Evolutionary conservation across 1,140 invertebrate genomes (phyloP).

Genomic region (Drosophila elegans): DNA sequence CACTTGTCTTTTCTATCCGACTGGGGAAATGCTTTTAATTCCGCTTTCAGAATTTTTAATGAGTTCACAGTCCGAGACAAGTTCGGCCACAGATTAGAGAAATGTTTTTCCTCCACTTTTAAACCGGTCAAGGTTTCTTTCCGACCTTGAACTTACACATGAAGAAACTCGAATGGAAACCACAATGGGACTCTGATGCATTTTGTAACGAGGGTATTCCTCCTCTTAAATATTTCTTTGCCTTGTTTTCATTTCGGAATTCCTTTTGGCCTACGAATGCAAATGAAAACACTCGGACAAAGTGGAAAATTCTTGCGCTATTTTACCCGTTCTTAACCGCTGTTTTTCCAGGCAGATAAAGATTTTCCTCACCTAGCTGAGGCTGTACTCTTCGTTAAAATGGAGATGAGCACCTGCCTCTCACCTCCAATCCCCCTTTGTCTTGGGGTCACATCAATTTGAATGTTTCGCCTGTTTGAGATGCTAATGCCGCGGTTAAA

Average conservation of each 20-base stretch:
- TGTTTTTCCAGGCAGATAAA: slow-evolving; percentile 5
- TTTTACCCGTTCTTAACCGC: slow-evolving; percentile 16
- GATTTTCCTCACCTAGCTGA: slow-evolving; percentile 34
- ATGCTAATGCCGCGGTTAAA: slow-evolving; percentile 56
- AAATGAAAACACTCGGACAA: slow-evolving; percentile 36
- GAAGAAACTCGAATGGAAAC: slow-evolving; percentile 15
- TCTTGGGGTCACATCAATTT: slow-evolving; percentile 60
- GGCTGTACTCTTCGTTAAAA: slow-evolving; percentile 20
- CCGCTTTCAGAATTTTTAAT: slow-evolving; percentile 35
- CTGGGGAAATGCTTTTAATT: slow-evolving; percentile 32
- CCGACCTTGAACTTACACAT: slow-evolving; percentile 45
- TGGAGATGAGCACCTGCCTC: slow-evolving; percentile 17
- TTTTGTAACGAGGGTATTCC: slow-evolving; percentile 7
- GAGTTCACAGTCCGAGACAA: slow-evolving; percentile 27
- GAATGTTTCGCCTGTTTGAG: slow-evolving; percentile 66
- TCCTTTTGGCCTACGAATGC: slow-evolving; percentile 42
- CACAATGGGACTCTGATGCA: neutral
- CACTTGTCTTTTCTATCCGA: slow-evolving; percentile 10
- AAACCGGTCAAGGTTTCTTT: slow-evolving; percentile 37
- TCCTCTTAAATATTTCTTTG: slow-evolving; percentile 13
- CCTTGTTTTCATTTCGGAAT: slow-evolving; percentile 13
- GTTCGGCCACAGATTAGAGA: slow-evolving; percentile 27
- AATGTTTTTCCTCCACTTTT: slow-evolving; percentile 7
- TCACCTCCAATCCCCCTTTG: neutral
- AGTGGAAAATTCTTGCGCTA: slow-evolving; percentile 23